Conservation (phyloP, 1,140 invertebrate genomes). For the Colletes latitarsis region DNA sequence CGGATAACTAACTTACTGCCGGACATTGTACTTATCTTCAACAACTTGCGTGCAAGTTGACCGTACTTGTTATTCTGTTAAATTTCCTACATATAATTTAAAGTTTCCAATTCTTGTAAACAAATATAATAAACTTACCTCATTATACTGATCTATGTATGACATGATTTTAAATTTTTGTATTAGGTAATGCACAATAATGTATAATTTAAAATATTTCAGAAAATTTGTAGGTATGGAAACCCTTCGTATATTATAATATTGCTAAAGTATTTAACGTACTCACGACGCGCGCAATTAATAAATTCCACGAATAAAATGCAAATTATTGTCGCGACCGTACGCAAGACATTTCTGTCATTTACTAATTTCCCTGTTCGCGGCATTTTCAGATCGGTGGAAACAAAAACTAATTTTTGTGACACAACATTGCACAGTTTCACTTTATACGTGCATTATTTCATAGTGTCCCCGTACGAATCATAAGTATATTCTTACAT, state of each 20-base stretch:
- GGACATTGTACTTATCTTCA: conserved; percentile 25
- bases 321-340: background rate
- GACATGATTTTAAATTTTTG: conserved; percentile 17
- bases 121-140: conserved; percentile 28
- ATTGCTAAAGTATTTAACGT: background rate
- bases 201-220: background rate
- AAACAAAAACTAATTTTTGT: conserved; percentile 19
- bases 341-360: conserved; percentile 11
- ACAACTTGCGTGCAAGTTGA: conserved; percentile 39
- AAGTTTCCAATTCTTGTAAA: background rate
- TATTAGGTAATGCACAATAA: background rate
- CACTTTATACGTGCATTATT: too few relatives aligned
- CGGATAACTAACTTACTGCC: conserved; percentile 17
- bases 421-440: background rate
- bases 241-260: background rate
- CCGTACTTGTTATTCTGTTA: conserved; percentile 21
- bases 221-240: background rate
- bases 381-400: background rate
- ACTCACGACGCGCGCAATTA: background rate
- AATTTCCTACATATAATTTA: background rate
- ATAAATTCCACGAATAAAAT: background rate
- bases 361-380: background rate
- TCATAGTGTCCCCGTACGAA: too few relatives aligned
- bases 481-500: too few relatives aligned
- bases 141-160: conserved; percentile 18